Conservation (phyloP, 2,797 vertebrate species). For the Hipposideros larvatus region DNA sequence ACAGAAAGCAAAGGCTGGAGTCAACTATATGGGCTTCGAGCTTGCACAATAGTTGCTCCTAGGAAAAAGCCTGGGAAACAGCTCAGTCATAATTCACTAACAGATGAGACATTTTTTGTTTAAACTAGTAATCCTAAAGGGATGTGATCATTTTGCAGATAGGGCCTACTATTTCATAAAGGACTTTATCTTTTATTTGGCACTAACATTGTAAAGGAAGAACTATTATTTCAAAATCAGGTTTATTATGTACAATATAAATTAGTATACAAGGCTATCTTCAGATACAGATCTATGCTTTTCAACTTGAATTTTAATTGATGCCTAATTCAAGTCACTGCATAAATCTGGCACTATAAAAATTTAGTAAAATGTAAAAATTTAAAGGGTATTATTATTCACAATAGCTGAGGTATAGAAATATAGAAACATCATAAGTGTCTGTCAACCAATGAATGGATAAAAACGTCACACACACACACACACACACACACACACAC, state of each 20-base stretch:
- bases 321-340: slow-evolving; percentile 63
- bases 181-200: slow-evolving; percentile 36
- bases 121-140: slow-evolving; percentile 45
- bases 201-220: slow-evolving; percentile 68
- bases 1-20: slow-evolving; percentile 69
- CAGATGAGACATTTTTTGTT: slow-evolving; percentile 72
- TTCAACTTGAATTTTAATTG: slow-evolving; percentile 64
- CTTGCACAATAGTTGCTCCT: neutral
- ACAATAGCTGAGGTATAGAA: neutral
- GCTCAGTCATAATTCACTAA: slow-evolving; percentile 63
- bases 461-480: neutral
- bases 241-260: slow-evolving; percentile 72
- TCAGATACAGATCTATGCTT: slow-evolving; percentile 67
- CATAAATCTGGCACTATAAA: slow-evolving; percentile 8
- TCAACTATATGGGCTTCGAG: neutral
- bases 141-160: slow-evolving; percentile 74
- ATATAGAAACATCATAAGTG: neutral
- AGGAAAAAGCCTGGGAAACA: slow-evolving; percentile 43
- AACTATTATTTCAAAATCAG: slow-evolving; percentile 74
- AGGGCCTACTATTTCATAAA: slow-evolving; percentile 61
- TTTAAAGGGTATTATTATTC: neutral
- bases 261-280: slow-evolving; percentile 64
- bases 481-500: neutral
- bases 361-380: slow-evolving; percentile 49
- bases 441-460: neutral